Evolutionary conservation across 2,797 vertebrate species (phyloP), one percentile per base, ranked within the genome.

Genomic region (Oryzias dopingdopingensis): DNA sequence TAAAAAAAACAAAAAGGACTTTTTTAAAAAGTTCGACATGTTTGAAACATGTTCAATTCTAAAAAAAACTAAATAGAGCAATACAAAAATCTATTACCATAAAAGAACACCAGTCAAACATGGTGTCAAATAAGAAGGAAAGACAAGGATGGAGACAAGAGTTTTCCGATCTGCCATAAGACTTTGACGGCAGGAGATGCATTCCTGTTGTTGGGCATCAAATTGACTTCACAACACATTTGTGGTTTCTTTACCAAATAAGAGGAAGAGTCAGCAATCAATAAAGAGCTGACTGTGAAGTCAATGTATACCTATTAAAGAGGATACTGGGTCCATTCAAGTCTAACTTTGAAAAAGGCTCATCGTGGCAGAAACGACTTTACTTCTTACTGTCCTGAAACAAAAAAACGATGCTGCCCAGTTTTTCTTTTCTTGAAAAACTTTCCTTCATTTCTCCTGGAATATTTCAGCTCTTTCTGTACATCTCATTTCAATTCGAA

Each of bases 81-180:
- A 12, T 46, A 60, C 48, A 22, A 5, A 65, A 62, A 74, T 79
- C 60, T 71, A 43, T 26, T 26, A 13, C 32, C 10, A 26, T 62
- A 59, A 60, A 70, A 72, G 46, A 75, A 37, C 32, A 12, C 32
- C 18, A 70, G 47, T 56, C 74, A 77, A 74, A 55, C 70, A 65
- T 17, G 62, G 62, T 50, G 59, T 55, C 53, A 66, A 49, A 37
- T 61, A 72, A 48, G 17, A 20, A 50, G 49, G 17, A 67, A 62
- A 59, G 37, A 60, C 4, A 59, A 29, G 20, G 45, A 42, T 70
- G 63, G 68, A 70, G 57, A 76, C 68, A 51, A 67, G 78, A 86
- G 77, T 86, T 89, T 90, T 90, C 87, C 89, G 87, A 87, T 87
- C 84, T 80, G 69, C 59, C 55, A 62, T 26, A 17, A 45, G 49